Percentiles rank a stretch among this genome's conserved stretches.
phyloP scores from a whole-genome alignment of 2,888 invertebrate genomes.

The Gnatocerus cornutus region DNA sequence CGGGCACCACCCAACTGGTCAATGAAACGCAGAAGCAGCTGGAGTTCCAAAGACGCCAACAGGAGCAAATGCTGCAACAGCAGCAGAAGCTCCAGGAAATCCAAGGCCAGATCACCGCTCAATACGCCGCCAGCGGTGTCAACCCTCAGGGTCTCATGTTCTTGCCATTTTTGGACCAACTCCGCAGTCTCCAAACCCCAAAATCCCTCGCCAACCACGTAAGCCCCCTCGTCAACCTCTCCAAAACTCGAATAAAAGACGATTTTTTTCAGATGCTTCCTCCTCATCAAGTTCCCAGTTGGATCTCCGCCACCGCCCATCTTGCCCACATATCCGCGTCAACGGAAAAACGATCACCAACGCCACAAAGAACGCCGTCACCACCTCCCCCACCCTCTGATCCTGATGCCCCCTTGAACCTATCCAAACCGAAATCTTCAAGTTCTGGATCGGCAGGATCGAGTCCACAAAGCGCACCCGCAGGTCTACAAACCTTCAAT shows the following conservation, averaged over 20 bases:
- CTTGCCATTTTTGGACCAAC: constrained; percentile 81
- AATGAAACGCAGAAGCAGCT: constrained; percentile 78
- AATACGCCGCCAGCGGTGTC: constrained; percentile 69
- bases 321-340: constrained; percentile 80
- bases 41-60: constrained; percentile 81
- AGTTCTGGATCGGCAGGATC: constrained; percentile 74
- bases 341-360: constrained; percentile 67
- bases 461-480: constrained; percentile 70
- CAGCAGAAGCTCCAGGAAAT: constrained; percentile 75
- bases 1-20: constrained; percentile 66
- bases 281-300: constrained; percentile 74
- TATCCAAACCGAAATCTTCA: constrained; percentile 86
- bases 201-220: constrained; percentile 69
- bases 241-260: too few relatives aligned
- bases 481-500: constrained; percentile 68
- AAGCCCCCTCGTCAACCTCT: constrained; percentile 54
- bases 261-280: constrained; percentile 73
- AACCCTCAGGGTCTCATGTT: constrained; percentile 80
- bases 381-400: constrained; percentile 71
- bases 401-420: constrained; percentile 89
- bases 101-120: constrained; percentile 75
- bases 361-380: constrained; percentile 66
- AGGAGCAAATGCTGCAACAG: constrained; percentile 74
- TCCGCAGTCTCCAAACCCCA: constrained; percentile 69
- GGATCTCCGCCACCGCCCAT: constrained; percentile 81